Evolutionary conservation across 2,797 vertebrate species (phyloP).

Genomic region (Hafferia zeledoni): DNA sequence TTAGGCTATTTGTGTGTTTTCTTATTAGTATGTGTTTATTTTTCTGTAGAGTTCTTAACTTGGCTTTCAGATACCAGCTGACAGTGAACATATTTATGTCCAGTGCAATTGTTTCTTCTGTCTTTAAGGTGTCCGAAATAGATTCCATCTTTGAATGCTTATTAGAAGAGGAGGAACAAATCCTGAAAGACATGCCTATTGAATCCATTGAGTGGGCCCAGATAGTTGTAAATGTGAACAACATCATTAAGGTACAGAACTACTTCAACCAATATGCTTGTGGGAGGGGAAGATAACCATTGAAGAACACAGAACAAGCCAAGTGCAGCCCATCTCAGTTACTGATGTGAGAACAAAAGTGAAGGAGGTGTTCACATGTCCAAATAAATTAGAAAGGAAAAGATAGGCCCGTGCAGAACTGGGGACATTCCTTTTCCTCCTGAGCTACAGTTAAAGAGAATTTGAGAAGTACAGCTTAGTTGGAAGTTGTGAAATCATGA

Average conservation of each 20-base stretch:
- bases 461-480: background rate
- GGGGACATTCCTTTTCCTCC: background rate
- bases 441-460: background rate
- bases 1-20: background rate
- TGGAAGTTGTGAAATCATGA: background rate
- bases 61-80: background rate
- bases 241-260: constrained; percentile 86
- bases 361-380: background rate
- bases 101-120: background rate
- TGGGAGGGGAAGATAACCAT: background rate
- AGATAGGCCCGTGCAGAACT: background rate
- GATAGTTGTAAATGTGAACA: constrained; percentile 86
- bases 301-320: background rate
- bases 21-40: background rate
- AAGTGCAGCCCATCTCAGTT: background rate
- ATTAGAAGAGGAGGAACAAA: constrained; percentile 89
- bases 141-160: constrained; percentile 90
- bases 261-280: background rate
- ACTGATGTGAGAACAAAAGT: background rate
- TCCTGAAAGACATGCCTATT: constrained; percentile 80
- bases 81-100: background rate
- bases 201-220: constrained; percentile 89
- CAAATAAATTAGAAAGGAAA: background rate
- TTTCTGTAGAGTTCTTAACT: background rate
- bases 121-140: constrained; percentile 89